Conservation (phyloP, 1,140 invertebrate genomes). For the Oncopodura yosiiana region DNA sequence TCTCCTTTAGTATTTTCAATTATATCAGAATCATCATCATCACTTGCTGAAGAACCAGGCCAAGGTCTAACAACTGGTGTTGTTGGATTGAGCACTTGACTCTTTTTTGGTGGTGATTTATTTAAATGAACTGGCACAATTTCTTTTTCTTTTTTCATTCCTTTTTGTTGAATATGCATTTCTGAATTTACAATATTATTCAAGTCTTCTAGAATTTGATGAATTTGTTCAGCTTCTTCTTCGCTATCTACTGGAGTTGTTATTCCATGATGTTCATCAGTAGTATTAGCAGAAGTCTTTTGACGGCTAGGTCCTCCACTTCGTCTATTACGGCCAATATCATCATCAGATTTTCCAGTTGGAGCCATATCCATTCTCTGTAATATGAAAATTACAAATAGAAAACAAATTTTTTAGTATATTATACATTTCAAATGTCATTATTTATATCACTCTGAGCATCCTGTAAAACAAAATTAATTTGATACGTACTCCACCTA, state of each 20-base stretch:
- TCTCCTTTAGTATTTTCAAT: conserved; percentile 6
- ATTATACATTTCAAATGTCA: neutral
- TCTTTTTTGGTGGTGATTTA: too few relatives aligned
- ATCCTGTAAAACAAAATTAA: too few relatives aligned
- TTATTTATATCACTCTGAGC: too few relatives aligned
- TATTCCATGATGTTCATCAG: conserved; percentile 26
- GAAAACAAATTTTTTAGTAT: neutral
- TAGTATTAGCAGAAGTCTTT: too few relatives aligned
- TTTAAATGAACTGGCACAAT: conserved; percentile 3
- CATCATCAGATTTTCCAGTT: conserved; percentile 5
- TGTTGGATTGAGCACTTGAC: too few relatives aligned
- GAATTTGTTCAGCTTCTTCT: conserved; percentile 34
- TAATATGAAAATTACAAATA: neutral
- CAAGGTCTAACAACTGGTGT: conserved; percentile 17
- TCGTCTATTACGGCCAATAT: neutral
- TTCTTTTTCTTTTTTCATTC: neutral
- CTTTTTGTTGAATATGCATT: conserved; percentile 9
- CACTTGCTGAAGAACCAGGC: conserved; percentile 30
- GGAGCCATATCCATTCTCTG: conserved; percentile 31
- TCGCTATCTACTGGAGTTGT: conserved; percentile 33
- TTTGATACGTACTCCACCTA: too few relatives aligned
- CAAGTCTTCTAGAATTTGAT: conserved; percentile 34
- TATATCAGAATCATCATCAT: conserved; percentile 30
- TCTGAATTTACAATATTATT: conserved; percentile 34
- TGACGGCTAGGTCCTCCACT: conserved; percentile 7